These are phyloP conservation scores for Drosophila lacertosa DNA, from an alignment of 1,140 invertebrate species.

Conservation along the genomic window DNA sequence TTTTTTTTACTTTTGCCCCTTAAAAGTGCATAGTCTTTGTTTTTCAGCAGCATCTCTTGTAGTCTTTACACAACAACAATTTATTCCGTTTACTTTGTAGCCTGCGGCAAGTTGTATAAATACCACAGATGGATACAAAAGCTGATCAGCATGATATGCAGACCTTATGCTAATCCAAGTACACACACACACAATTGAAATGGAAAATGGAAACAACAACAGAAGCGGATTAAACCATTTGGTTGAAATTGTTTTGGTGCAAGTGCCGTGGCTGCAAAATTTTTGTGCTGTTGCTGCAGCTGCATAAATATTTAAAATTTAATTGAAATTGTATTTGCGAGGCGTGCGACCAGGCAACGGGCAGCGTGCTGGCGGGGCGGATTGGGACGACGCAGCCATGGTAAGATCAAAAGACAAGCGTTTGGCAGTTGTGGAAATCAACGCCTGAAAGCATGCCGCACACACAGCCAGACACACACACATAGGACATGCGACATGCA, in stretches of 20 bases:
- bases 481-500: constrained; percentile 15
- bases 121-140: constrained; percentile 21
- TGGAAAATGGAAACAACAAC: constrained; percentile 47
- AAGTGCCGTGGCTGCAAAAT: constrained; percentile 10
- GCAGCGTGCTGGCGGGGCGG: neutral
- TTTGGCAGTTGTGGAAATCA: constrained; percentile 81
- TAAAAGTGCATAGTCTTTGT: neutral
- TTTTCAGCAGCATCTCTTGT: neutral
- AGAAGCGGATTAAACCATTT: constrained; percentile 72
- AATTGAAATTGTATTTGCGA: constrained; percentile 78
- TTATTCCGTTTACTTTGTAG: constrained; percentile 24
- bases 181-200: constrained; percentile 18
- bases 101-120: constrained; percentile 10
- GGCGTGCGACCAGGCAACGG: neutral
- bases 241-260: constrained; percentile 63
- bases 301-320: constrained; percentile 83
- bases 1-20: neutral
- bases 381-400: constrained; percentile 33
- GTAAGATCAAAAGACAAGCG: constrained; percentile 78
- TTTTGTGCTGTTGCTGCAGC: constrained; percentile 38
- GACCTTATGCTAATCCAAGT: constrained; percentile 47
- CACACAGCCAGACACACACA: constrained; percentile 15
- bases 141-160: constrained; percentile 30
- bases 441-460: constrained; percentile 60
- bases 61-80: constrained; percentile 2